These are phyloP conservation scores for Naso thynnoides DNA, from an alignment of 2,797 vertebrate species.

Conservation along the genomic window DNA sequence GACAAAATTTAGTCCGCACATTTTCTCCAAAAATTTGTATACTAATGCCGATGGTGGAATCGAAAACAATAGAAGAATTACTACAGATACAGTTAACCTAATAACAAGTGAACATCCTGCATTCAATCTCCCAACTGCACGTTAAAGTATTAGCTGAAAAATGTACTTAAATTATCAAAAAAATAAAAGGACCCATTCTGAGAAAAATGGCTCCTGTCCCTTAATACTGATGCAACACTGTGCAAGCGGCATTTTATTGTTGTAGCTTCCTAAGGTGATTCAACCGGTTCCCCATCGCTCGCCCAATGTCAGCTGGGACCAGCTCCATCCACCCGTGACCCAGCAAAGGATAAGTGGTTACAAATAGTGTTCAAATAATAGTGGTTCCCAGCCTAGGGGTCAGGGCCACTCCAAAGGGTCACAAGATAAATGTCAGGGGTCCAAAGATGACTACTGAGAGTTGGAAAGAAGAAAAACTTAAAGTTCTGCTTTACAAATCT, in stretches of 20 bases:
- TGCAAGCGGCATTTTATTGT: not conserved
- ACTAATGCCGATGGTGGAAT: not conserved
- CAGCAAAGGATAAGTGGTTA: no score
- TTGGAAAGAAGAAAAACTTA: not conserved
- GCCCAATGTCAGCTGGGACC: no score
- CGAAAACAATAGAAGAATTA: not conserved
- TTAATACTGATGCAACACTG: not conserved
- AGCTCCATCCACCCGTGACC: no score
- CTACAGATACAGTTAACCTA: not conserved
- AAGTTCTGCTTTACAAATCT: not conserved
- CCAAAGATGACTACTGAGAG: not conserved
- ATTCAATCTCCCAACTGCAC: not conserved
- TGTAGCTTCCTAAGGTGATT: not conserved
- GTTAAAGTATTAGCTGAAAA: not conserved
- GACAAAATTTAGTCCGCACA: constrained; percentile 12
- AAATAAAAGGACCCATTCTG: not conserved
- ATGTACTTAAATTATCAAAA: not conserved
- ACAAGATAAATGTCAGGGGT: not conserved
- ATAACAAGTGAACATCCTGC: not conserved
- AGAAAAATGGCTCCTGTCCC: not conserved
- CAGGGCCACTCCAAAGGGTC: not conserved
- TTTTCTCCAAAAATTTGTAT: constrained; percentile 17
- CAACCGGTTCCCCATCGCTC: not conserved
- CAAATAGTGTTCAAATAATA: no score
- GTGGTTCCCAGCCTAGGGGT: not conserved